A percentile compares a stretch with the other conserved stretches of the same genome.
Evolutionary conservation across 1,140 invertebrate species (phyloP).

Genomic region (Cherax destructor): DNA sequence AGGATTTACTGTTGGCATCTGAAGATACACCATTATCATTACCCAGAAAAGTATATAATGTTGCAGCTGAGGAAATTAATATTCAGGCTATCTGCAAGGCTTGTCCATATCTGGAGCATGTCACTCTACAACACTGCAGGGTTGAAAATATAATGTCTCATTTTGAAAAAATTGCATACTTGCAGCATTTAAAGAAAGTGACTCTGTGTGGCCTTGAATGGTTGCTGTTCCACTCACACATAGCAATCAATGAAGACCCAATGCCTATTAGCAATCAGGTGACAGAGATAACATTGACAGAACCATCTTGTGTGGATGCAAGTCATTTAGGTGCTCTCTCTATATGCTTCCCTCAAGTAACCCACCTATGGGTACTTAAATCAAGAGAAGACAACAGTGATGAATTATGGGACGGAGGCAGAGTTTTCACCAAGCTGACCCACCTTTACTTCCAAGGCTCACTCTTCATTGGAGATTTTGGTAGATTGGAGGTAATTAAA

Average conservation of each 20-base stretch:
- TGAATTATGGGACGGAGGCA: slow-evolving; percentile 14
- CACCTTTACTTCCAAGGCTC: slow-evolving; percentile 42
- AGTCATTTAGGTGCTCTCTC: slow-evolving; percentile 28
- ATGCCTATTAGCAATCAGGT: slow-evolving; percentile 34
- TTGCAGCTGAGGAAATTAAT: slow-evolving; percentile 19
- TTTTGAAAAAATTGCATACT: slow-evolving; percentile 1
- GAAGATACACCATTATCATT: slow-evolving; percentile 11
- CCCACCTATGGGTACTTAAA: slow-evolving; percentile 29
- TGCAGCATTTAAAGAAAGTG: slow-evolving; percentile 29
- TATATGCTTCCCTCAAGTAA: slow-evolving; percentile 39
- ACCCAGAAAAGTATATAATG: slow-evolving; percentile 16
- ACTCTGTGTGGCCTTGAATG: slow-evolving; percentile 44
- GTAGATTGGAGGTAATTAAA: slow-evolving; percentile 43
- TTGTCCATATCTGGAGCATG: slow-evolving; percentile 24
- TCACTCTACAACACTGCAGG: slow-evolving; percentile 30
- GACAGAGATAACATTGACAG: slow-evolving; percentile 28
- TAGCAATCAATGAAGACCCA: slow-evolving; percentile 37
- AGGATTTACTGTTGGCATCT: not conserved
- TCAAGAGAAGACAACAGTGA: slow-evolving; percentile 10
- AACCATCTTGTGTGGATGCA: slow-evolving; percentile 35
- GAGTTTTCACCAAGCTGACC: slow-evolving; percentile 31
- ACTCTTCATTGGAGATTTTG: slow-evolving; percentile 4
- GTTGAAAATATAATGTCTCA: not conserved
- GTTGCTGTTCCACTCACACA: slow-evolving; percentile 23
- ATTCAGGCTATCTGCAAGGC: slow-evolving; percentile 33